phyloP scores from a whole-genome alignment of 1,140 invertebrate species.

The Drosophila pallidifrons region DNA sequence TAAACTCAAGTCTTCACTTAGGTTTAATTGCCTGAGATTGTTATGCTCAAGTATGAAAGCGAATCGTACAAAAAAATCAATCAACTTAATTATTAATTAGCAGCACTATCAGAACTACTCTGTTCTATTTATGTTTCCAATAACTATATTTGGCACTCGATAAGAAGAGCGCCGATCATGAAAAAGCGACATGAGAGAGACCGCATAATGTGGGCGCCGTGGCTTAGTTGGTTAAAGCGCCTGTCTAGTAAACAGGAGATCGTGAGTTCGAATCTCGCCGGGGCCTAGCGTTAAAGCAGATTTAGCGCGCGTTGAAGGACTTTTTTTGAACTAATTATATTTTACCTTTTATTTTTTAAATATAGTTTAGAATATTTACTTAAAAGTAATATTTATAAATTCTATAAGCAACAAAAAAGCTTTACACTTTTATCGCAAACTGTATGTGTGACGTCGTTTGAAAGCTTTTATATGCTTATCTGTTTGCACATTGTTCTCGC shows the following conservation, averaged over 20 bases:
- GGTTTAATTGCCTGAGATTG: background rate
- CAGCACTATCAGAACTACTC: slow-evolving; percentile 16
- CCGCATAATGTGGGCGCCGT: slow-evolving; percentile 84
- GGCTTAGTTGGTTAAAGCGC: slow-evolving; percentile 88
- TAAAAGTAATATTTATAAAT: background rate
- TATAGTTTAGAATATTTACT: background rate
- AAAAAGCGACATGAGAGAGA: background rate
- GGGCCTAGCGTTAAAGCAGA: slow-evolving; percentile 70
- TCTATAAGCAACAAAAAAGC: background rate
- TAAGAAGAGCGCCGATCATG: slow-evolving; percentile 14
- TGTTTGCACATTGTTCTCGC: background rate
- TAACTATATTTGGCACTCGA: slow-evolving; percentile 6
- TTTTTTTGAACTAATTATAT: background rate
- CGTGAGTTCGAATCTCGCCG: slow-evolving; percentile 86
- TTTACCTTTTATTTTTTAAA: background rate
- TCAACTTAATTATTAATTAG: slow-evolving; percentile 18
- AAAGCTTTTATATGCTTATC: background rate
- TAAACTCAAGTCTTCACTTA: background rate
- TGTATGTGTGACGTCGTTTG: background rate
- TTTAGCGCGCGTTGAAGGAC: background rate
- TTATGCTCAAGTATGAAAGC: background rate
- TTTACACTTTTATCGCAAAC: background rate
- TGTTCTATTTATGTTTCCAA: slow-evolving; percentile 19
- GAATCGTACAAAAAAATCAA: background rate
- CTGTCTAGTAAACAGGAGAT: slow-evolving; percentile 88